phyloP scores from a whole-genome alignment of 2,888 invertebrate species.

The Chouioia cunea region DNA sequence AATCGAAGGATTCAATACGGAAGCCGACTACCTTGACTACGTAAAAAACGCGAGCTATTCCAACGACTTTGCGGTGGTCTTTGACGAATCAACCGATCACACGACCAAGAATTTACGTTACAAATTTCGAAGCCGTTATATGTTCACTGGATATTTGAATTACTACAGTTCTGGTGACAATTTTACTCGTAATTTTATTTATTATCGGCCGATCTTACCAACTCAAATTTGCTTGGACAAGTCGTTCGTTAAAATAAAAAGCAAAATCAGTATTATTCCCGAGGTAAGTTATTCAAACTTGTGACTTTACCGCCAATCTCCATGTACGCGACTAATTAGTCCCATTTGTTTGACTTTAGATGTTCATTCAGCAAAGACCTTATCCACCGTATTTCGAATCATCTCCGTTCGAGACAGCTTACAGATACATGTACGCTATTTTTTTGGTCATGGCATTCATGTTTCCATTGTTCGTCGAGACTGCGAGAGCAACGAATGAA shows the following conservation, averaged over 20 bases:
- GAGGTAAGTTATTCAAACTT: conserved; percentile 37
- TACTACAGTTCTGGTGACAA: conserved; percentile 6
- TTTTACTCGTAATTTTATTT: conserved; percentile 20
- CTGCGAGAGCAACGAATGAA: conserved; percentile 59
- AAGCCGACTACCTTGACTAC: conserved; percentile 43
- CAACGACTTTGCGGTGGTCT: conserved; percentile 58
- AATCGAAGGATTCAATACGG: conserved; percentile 52
- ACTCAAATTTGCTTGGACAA: conserved; percentile 61
- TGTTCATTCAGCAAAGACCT: conserved; percentile 29
- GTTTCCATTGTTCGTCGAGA: conserved; percentile 60
- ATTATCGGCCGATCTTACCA: conserved; percentile 50
- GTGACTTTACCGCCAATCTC: neutral
- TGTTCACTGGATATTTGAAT: conserved; percentile 13
- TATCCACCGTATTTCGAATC: conserved; percentile 20
- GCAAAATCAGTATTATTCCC: conserved; percentile 31
- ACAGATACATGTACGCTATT: neutral
- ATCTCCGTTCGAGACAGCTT: no score
- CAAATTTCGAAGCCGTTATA: conserved; percentile 52
- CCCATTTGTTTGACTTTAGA: conserved; percentile 4
- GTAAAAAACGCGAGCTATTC: conserved; percentile 47
- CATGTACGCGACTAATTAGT: no score
- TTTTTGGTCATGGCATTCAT: conserved; percentile 53
- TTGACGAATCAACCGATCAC: conserved; percentile 48
- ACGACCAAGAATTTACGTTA: conserved; percentile 56
- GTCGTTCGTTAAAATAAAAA: conserved; percentile 51